phyloP scores from a whole-genome alignment of 2,797 vertebrate genomes.

The Gymnodraco acuticeps region DNA sequence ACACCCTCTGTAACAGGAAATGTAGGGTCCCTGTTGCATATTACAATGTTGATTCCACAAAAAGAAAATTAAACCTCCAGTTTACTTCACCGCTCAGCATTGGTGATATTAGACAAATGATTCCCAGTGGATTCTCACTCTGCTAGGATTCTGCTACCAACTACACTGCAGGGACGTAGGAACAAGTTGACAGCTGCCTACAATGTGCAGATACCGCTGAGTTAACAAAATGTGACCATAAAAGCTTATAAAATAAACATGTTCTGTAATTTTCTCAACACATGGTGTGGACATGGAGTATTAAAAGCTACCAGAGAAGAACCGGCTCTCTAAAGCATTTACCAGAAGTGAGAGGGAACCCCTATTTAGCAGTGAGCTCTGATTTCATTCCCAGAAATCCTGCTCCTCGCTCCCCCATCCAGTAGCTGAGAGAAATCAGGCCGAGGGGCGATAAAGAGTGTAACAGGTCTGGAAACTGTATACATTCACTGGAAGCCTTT shows the following conservation, averaged over 20 bases:
- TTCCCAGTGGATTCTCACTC: conserved; percentile 13
- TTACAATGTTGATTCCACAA: conserved; percentile 22
- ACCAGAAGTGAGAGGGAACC: conserved; percentile 66
- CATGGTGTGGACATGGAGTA: conserved; percentile 43
- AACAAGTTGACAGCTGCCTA: conserved; percentile 48
- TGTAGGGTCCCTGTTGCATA: conserved; percentile 28
- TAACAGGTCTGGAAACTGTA: conserved; percentile 22
- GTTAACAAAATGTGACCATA: conserved; percentile 54
- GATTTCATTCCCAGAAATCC: conserved; percentile 71
- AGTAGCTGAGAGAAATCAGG: conserved; percentile 30
- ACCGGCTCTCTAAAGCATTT: conserved; percentile 40
- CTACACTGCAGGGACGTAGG: neutral
- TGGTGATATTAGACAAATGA: conserved; percentile 2
- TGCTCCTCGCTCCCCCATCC: conserved; percentile 10
- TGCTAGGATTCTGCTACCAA: conserved; percentile 12
- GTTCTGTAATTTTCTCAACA: conserved; percentile 60
- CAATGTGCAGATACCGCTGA: conserved; percentile 46
- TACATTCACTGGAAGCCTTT: conserved; percentile 11
- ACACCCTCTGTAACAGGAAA: neutral
- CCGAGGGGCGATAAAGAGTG: conserved; percentile 14
- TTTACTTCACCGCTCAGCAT: conserved; percentile 17
- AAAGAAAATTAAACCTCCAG: conserved; percentile 10
- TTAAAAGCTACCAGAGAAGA: conserved; percentile 43
- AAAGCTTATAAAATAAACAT: conserved; percentile 65
- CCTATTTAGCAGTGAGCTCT: conserved; percentile 61